Evolutionary conservation across 2,113 vertebrate genomes (phyloP), one percentile per base, ranked within the genome.

Genomic region (Amphilophus citrinellus): DNA sequence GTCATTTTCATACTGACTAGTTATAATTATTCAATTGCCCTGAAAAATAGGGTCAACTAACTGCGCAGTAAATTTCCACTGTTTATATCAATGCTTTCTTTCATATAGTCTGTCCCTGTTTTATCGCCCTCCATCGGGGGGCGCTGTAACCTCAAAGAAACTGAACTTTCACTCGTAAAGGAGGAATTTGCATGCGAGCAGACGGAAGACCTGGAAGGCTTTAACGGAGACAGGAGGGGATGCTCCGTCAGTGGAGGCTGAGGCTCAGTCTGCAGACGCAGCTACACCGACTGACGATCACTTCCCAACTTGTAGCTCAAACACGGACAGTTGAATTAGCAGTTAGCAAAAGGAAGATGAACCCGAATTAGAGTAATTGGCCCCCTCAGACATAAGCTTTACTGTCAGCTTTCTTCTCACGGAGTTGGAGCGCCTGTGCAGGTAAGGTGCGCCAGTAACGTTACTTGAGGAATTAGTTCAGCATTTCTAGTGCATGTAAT

Each of bases 241-340:
- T 85, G 83, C 83, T 73, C 44, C 75, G 76, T 62, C 66, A 73
- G 80, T 30, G 82, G 88, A 80, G 63, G 82, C 84, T 82, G 88
- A 61, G 7, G 77, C 47, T 77, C 75, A 42, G 44, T 15, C 32
- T 58, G 79, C 22, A 53, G 14, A 14, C 82, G 80, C 84, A 11
- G 53, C 35, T 6, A 10, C 20, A 9, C 20, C 18, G 62, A 47
- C 27, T 63, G 4, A 44, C 10, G 61, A 73, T 27, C 62, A 9
- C 53, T 61, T 53, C 11, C n/a, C 37, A 87, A 87, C 84, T 63
- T 86, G 77, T 42, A 56, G 84, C 65, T 20, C 17, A 7, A 5
- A n/a, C 79, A 15, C 7, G 11, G 18, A 73, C 4, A n/a, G 61
- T 15, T 62, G 42, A 73, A 37, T 61, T 7, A 75, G 44, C 76